These are phyloP conservation scores for Galaxias olidus DNA, from an alignment of 2,797 vertebrate species.

Conservation along the genomic window DNA sequence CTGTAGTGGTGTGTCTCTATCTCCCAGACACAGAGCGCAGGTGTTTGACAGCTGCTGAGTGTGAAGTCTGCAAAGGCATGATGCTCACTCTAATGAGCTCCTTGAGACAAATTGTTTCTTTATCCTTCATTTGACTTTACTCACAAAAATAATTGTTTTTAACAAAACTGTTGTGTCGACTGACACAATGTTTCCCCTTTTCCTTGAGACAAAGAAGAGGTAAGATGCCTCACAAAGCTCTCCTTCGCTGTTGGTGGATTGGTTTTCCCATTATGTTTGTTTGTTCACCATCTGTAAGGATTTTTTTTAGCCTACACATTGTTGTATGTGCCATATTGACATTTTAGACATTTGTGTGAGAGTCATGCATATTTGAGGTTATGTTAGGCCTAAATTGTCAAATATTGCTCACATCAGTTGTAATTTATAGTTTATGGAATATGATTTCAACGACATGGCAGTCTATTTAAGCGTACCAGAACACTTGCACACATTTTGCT, in stretches of 20 bases:
- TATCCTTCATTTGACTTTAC: constrained; percentile 75
- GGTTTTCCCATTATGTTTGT: constrained; percentile 59
- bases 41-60: constrained; percentile 67
- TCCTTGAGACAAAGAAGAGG: constrained; percentile 43
- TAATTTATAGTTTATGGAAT: too few species aligned
- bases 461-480: too few species aligned
- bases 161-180: constrained; percentile 40
- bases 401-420: too few species aligned
- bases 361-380: constrained; percentile 29
- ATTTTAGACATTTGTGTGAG: constrained; percentile 32
- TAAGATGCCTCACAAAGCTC: constrained; percentile 46
- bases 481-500: too few species aligned
- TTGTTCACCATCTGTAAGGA: constrained; percentile 43
- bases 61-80: constrained; percentile 48
- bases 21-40: constrained; percentile 55
- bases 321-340: constrained; percentile 39
- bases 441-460: too few species aligned
- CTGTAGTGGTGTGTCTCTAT: constrained; percentile 37
- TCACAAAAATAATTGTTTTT: constrained; percentile 50
- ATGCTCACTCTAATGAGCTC: constrained; percentile 67
- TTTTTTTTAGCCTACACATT: constrained; percentile 27
- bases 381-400: neutral
- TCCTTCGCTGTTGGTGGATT: constrained; percentile 55
- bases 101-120: constrained; percentile 53
- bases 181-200: constrained; percentile 38